Percentiles rank a stretch among this genome's conserved stretches.
Evolutionary conservation across 2,888 invertebrate species (phyloP).

Genomic region (Apamea epomidion): DNA sequence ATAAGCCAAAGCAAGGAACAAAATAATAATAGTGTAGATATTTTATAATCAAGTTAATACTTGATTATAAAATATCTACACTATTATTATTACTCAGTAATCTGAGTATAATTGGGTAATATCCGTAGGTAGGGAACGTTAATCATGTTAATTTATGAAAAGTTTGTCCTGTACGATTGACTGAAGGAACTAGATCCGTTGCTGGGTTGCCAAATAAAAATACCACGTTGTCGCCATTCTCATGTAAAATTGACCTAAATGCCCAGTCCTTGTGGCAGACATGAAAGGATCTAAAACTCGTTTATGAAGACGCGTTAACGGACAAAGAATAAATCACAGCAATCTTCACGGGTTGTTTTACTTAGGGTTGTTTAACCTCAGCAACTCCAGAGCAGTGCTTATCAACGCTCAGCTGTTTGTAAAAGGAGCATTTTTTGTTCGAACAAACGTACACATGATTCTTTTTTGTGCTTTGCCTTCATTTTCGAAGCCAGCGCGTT

Average conservation of each 20-base stretch:
- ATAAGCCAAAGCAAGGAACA: slow-evolving; percentile 6
- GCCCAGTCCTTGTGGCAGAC: background rate
- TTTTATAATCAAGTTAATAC: slow-evolving; percentile 35
- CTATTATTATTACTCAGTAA: too few relatives aligned
- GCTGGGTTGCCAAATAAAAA: slow-evolving; percentile 12
- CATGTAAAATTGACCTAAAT: slow-evolving; percentile 27
- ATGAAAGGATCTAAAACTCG: slow-evolving; percentile 31
- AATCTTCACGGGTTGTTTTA: slow-evolving; percentile 57
- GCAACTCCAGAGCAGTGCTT: slow-evolving; percentile 56
- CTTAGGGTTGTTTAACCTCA: slow-evolving; percentile 47
- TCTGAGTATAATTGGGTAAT: slow-evolving; percentile 16
- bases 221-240: slow-evolving; percentile 4
- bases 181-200: background rate
- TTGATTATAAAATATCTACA: too few relatives aligned
- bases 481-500: slow-evolving; percentile 70
- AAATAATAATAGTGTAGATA: slow-evolving; percentile 21
- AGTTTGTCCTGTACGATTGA: background rate
- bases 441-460: slow-evolving; percentile 74
- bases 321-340: slow-evolving; percentile 45
- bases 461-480: slow-evolving; percentile 73
- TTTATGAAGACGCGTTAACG: slow-evolving; percentile 26
- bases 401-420: slow-evolving; percentile 85
- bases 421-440: slow-evolving; percentile 76
- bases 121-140: background rate
- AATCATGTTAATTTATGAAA: slow-evolving; percentile 1